These are phyloP conservation scores for Acanthoscelides obtectus DNA, from an alignment of 2,888 invertebrate species.

Conservation along the genomic window DNA sequence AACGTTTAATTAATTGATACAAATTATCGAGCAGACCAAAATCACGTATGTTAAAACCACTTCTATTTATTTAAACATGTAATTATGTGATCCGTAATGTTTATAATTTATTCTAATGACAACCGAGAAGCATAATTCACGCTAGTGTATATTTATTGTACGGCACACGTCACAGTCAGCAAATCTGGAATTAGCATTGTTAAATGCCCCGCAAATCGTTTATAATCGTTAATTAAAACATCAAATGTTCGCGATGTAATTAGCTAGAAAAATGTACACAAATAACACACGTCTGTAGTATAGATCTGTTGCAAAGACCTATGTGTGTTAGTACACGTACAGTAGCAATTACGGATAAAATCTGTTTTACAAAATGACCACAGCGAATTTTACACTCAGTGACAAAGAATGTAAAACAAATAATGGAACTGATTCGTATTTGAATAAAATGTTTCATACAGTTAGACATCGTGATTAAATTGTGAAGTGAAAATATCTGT, in stretches of 20 bases:
- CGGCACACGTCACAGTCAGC: not conserved
- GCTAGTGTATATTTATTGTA: not conserved
- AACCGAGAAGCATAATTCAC: constrained; percentile 25
- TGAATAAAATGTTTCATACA: no score
- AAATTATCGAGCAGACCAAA: constrained; percentile 8
- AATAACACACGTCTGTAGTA: no score
- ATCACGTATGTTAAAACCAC: constrained; percentile 14
- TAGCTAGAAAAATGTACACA: not conserved
- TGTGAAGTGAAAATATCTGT: no score
- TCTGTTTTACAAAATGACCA: no score
- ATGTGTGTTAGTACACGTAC: no score
- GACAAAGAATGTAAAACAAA: no score
- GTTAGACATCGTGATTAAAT: no score
- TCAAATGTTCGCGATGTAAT: not conserved
- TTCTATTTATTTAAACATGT: constrained; percentile 11
- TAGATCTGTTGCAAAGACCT: no score
- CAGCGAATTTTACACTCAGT: no score
- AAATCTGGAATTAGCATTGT: not conserved
- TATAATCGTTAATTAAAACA: not conserved
- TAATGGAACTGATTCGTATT: no score
- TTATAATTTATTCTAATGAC: constrained; percentile 31
- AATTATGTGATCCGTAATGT: constrained; percentile 26
- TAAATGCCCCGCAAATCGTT: not conserved
- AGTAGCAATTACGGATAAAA: no score
- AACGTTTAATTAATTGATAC: not conserved